Evolutionary conservation across 2,888 invertebrate species (phyloP).

Genomic region (Phortica okadai): DNA sequence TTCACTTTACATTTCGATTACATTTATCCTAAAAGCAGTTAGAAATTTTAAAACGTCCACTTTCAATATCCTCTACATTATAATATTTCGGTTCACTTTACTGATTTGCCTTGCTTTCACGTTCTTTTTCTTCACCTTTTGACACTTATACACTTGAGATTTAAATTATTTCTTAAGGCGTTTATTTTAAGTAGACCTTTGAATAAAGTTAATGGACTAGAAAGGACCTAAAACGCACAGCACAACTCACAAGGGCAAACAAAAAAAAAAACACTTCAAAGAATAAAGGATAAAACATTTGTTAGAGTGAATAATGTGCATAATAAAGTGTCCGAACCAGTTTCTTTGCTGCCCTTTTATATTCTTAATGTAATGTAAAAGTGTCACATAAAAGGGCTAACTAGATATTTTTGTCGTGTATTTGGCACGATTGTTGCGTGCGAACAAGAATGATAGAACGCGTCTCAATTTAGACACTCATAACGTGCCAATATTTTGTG

Average conservation of each 20-base stretch:
- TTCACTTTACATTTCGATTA: no score
- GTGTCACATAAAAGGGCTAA: slow-evolving; percentile 29
- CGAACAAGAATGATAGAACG: background rate
- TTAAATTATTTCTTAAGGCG: slow-evolving; percentile 63
- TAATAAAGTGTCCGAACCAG: slow-evolving; percentile 71
- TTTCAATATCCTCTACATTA: no score
- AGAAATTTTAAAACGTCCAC: no score
- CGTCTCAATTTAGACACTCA: background rate
- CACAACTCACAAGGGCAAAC: slow-evolving; percentile 4
- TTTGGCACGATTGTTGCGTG: slow-evolving; percentile 32
- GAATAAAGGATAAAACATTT: slow-evolving; percentile 65
- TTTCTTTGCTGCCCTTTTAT: slow-evolving; percentile 41
- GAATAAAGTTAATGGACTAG: slow-evolving; percentile 73
- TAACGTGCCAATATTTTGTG: slow-evolving; percentile 49
- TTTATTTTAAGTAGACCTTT: slow-evolving; percentile 69
- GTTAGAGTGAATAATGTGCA: slow-evolving; percentile 71
- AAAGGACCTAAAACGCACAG: slow-evolving; percentile 56
- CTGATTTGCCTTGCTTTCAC: background rate
- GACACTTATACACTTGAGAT: slow-evolving; percentile 43
- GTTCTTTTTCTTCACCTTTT: background rate
- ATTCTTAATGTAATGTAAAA: slow-evolving; percentile 32
- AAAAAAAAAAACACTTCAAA: background rate
- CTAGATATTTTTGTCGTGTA: background rate
- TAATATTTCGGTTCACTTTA: no score
- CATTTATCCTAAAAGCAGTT: no score